Base-by-base conservation (phyloP, 1,140 invertebrate genomes). In the Steinernema khuongi region DNA sequence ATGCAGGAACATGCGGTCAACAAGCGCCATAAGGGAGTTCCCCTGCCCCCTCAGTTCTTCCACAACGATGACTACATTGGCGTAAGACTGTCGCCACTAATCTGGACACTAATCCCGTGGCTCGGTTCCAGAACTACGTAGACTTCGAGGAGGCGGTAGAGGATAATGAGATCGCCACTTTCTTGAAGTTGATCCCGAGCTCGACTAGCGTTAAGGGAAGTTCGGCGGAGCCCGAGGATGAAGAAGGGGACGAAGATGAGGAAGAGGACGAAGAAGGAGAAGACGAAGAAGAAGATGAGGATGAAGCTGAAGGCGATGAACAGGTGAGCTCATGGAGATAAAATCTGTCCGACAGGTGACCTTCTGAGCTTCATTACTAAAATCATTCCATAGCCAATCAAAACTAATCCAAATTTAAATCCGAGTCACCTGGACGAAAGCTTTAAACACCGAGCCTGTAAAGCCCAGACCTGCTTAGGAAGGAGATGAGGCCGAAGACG, bases 41-140 rank as follows among this genome's bases (percentile, higher is more conserved):
- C 72, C 1, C 31, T 78, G 14, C 77, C 77, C 11, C 77, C 77
- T 29, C 77, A 78, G 36, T 77, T 78, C 44, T 78, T 78, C 77
- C 43, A 74, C 67, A 70, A 78, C 18, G 77, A 78, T 2, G 75
- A 78, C 14, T 78, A 77, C 50, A 19, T 78, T 1, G 77, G 77
- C 69, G 77, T 78, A 22, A 74, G 75, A 22, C 30, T 31, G 28
- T 71, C 18, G 22, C 18, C 18, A 68, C 2, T 26, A 68, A 67
- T 67, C 68, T 36, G n/a, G 14, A 19, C 7, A 11, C 30, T 29
- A 11, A 74, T 33, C 31, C 11, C 19, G 4, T 19, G 17, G 17
- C 30, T 14, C 22, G 33, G 11, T 77, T 76, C 31, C 26, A 77
- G 76, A 50, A 76, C 33, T 77, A 72, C 31, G 30, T 68, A 22